Evolutionary conservation across 2,113 vertebrate genomes (phyloP), one percentile per base, ranked within the genome.

Genomic region (Heterocephalus glaber): DNA sequence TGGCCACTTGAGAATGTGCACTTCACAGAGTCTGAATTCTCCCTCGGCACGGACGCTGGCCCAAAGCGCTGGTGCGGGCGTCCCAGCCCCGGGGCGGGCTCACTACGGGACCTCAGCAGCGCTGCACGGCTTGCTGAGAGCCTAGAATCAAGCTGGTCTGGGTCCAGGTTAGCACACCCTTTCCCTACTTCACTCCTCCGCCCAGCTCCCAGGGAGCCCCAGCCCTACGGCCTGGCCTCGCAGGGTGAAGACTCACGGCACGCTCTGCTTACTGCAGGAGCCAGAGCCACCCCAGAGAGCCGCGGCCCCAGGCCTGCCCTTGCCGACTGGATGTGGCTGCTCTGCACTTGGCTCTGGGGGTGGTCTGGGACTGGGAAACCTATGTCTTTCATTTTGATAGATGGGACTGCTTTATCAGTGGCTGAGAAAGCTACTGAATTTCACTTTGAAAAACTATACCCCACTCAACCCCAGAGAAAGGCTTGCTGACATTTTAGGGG

Each of bases 21-120:
- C 14, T 16, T 54, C 28, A 1, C 0, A 33, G 0, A 7, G 30
- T 41, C 17, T 8, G 10, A 3, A 0, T 20, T 12, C 7, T 54
- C n/a, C 24, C 1, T 33, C n/a, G 3, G 47, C 0, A 0, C 0
- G 3, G 14, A 2, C 0, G 4, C 20, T 22, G 49, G 35, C 6
- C 35, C 8, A 16, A 9, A 44, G 49, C 28, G 70, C 13, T n/a
- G 3, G 20, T 0, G 20, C 20, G 11, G 49, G 7, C 0, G 16
- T 1, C 76, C 30, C 1, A 1, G 16, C 16, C n/a, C 61, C 6
- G n/a, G n/a, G n/a, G n/a, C n/a, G n/a, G 49, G 35, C 41, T 9
- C 35, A 0, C 2, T 3, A 30, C 17, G 22, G 30, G 6, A n/a
- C 70, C n/a, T 54, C 22, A 13, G 11, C 60, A 28, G 11, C 5